Base-by-base conservation (phyloP, 1,140 invertebrate genomes). In the Ceratitis capitata region DNA sequence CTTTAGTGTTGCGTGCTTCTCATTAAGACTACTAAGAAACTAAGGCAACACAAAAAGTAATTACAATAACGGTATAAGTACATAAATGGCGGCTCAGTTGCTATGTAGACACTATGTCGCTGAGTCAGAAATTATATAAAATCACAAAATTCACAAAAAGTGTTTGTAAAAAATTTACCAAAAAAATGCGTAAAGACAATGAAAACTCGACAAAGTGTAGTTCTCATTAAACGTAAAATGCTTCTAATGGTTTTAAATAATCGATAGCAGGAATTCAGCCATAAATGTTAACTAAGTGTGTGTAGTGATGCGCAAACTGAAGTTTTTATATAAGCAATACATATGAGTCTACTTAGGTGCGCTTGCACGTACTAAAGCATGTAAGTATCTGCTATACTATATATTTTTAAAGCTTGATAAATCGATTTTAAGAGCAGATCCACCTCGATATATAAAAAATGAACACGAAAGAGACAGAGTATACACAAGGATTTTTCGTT, bases 81-180 rank as follows among this genome's bases (percentile, higher is more conserved):
- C n/a, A 78, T n/a, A 10, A 45, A 78, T 47, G 39, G 69, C 69
- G 39, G 5, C n/a, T n/a, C n/a, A n/a, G n/a, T n/a, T n/a, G 51
- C 0, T 56, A 23, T 56, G 51, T 23, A 23, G 23, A 26, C 83
- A 84, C 26, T 29, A 89, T 91, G 90, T 91, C 90, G 86, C 87
- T 91, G 87, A 87, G 88, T 86, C 89, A 91, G 84, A 91, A 91
- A 87, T 90, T 91, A 69, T 90, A 86, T 84, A 90, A 91, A 89
- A 91, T 91, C 74, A 89, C 86, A 85, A 90, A 87, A 87, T 91
- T 87, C 84, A 91, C 90, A 16, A 88, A 88, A 61, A 89, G 87
- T 85, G 88, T 89, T 87, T 91, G 87, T 84, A 88, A 88, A 74
- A 89, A 88, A 83, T 87, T 90, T 47, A 87, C 89, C 23, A 82